Evolutionary conservation across 1,140 invertebrate species (phyloP), one percentile per base, ranked within the genome.

Genomic region (Bombus superbus): DNA sequence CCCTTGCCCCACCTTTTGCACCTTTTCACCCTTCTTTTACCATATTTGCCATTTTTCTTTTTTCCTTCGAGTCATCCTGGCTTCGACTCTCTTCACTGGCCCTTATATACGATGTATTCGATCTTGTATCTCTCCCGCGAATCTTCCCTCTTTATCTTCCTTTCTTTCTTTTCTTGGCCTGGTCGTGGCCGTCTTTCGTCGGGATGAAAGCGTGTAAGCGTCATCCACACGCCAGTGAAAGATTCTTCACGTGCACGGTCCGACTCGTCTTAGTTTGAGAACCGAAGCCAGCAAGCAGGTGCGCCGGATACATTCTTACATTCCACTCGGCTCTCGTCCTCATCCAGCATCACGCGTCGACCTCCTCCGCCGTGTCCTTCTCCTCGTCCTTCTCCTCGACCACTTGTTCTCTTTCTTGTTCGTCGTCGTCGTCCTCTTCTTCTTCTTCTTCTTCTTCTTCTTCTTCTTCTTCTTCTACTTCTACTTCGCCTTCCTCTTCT

Each of bases 251-350:
- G 38, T 69, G 62, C 76, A 71, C 79, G 89, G 71, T 80, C 66
- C 87, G 57, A 76, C 78, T 79, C 81, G 86, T 90, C 87, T 90
- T 88, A 57, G 83, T 91, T 86, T 68, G 84, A 90, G 87, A 71
- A 40, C 75, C 78, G 87, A 87, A 86, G 88, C 40, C 90, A 75
- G 75, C 80, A 80, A 90, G 90, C 92, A 93, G 92, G 92, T 92
- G 92, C 90, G 88, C 73, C 80, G 85, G 78, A 83, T 88, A 74
- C 90, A 91, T 92, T 92, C 88, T 92, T 87, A 84, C 91, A 90
- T 92, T 92, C 86, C 91, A 86, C 72, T 81, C 57, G 85, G 80
- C 83, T 86, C 89, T 89, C 85, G 85, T 86, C 66, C 86, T 88
- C 92, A 90, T 89, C 87, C 90, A 90, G 85, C 86, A 88, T 89